Percentiles rank a stretch among this genome's conserved stretches.
phyloP scores from a whole-genome alignment of 2,888 invertebrate species.

The Rotaria socialis region DNA sequence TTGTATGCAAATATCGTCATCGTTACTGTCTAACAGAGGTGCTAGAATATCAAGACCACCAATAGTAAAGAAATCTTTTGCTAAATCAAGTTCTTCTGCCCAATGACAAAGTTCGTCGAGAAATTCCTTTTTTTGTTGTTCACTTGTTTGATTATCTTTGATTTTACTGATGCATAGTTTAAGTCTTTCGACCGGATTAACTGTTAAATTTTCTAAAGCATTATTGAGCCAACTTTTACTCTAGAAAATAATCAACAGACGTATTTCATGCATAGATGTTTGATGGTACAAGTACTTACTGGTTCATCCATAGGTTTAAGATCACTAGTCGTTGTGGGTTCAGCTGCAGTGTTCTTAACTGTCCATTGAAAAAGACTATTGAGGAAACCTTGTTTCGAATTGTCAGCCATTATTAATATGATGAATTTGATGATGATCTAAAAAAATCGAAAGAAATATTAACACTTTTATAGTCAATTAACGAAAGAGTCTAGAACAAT shows the following conservation, averaged over 20 bases:
- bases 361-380: conserved; percentile 25
- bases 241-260: conserved; percentile 60
- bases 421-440: background rate
- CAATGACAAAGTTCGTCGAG: conserved; percentile 69
- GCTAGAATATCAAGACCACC: conserved; percentile 73
- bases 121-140: conserved; percentile 66
- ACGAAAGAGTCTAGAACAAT: background rate
- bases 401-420: background rate
- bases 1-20: conserved; percentile 66
- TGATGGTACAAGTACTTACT: background rate
- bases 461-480: background rate
- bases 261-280: no score
- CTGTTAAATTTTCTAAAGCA: conserved; percentile 69
- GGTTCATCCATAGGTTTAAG: background rate
- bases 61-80: conserved; percentile 78
- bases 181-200: conserved; percentile 68
- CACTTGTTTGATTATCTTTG: conserved; percentile 60
- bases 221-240: conserved; percentile 69
- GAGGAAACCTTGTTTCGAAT: conserved; percentile 13
- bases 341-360: background rate
- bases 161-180: conserved; percentile 63
- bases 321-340: background rate
- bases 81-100: conserved; percentile 73
- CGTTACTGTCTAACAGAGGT: conserved; percentile 67
- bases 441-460: background rate